Base-by-base conservation (phyloP, 2,113 vertebrate species). In the Danionella cerebrum region DNA sequence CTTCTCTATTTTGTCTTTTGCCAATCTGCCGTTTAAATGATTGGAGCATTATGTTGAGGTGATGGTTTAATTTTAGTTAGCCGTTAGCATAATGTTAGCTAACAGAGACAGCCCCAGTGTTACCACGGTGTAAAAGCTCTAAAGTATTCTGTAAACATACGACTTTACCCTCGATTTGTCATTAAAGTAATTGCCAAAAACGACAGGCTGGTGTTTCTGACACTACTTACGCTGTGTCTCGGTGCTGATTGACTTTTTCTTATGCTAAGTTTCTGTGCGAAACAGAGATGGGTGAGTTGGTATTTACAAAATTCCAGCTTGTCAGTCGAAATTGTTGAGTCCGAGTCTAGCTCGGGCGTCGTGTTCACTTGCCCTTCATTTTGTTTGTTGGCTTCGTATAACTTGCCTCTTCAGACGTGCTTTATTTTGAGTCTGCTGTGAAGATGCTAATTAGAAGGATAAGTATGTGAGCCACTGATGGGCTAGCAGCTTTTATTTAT, bases 1-100 rank as follows among this genome's bases (percentile, higher is more conserved):
- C 14, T 42, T 55, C 25, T 9, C 25, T 73, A 6, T 73, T 31
- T 48, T 64, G 21, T 18, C 1, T 16, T 74, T 74, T 53, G 5
- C 22, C n/a, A n/a, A n/a, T n/a, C n/a, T n/a, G n/a, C n/a, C n/a
- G n/a, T n/a, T n/a, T n/a, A n/a, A n/a, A n/a, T n/a, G n/a, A n/a
- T n/a, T n/a, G n/a, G n/a, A n/a, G n/a, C n/a, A n/a, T n/a, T n/a
- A n/a, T n/a, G n/a, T n/a, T 18, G n/a, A 38, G n/a, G 33, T 55
- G 18, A 55, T 36, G 18, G 53, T 36, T 22, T 55, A 31, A 55
- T 55, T 38, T 55, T 55, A 36, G 53, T 55, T 55, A 38, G 53
- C 53, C 19, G 33, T 55, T 55, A 55, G 31, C 53, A n/a, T n/a
- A n/a, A n/a, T n/a, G n/a, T 55, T 55, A 55, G 53, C 53, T 6